Base-by-base conservation (phyloP, 2,797 vertebrate genomes). In the Sus cebifrons region DNA sequence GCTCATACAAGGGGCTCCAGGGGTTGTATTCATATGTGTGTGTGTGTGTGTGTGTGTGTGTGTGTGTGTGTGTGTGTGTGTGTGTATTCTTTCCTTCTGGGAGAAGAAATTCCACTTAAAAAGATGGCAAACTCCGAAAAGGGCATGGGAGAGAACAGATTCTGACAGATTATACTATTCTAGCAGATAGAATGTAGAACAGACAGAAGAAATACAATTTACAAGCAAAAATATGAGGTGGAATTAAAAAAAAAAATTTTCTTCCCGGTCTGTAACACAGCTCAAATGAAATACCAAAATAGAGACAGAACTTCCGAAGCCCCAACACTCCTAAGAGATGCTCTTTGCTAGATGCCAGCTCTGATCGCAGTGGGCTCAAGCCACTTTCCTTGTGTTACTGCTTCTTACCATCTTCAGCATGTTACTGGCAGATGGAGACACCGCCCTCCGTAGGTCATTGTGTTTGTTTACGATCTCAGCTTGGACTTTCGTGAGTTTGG, bases 401-500 rank as follows among this genome's bases (percentile, higher is more conserved):
- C 12, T 6, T 67, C 94, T 97, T 95, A 98, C 98, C 98, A 98
- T 97, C 85, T 95, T 96, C 2, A 98, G 82, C 96, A 98, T 97
- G 78, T 98, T 96, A 13, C 89, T 95, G 54, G 93, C 97, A 6
- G 62, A 0, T 15, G 98, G 98, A 44, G 44, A 60, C 4, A 95
- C 97, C 4, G 17, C 0, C 78, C 6, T 70, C 56, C 98, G 92
- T 10, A 97, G 18, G 14, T 93, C 27, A 64, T 97, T 98, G 94
- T 98, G 97, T 36, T 92, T 96, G 1, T 97, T 6, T 56, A 97
- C 62, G 77, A 98, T 98, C 67, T 97, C 90, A 2, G 1, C 20
- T 90, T 95, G 96, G 2, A 96, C 27, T 6, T 68, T 0, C 2
- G 0, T 3, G 36, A 0, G 13, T 7, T 13, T 25, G 36, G 95